Base-by-base conservation (phyloP, 2,888 invertebrate genomes). In the Temnothorax unifasciatus region DNA sequence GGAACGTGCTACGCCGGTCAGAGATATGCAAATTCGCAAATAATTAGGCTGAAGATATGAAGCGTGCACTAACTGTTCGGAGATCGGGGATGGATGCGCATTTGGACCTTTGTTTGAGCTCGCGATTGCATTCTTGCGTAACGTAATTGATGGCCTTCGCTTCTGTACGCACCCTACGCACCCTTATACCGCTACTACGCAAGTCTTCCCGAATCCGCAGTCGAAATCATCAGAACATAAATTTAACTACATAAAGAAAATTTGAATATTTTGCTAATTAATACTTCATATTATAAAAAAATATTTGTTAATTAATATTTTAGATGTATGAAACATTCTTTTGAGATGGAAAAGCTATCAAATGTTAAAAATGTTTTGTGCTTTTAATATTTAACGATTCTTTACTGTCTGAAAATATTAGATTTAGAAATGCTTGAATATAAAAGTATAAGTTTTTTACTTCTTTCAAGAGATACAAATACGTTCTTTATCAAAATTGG, bases 71-170 rank as follows among this genome's bases (percentile, higher is more conserved):
- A 90, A 91, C 89, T 90, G 88, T 86, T 83, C 85, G 69, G 89
- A 88, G 87, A 88, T 86, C 76, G 85, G 82, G 90, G 91, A 59
- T 79, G 73, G 87, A 84, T 85, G 86, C 76, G 68, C 79, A 76
- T 85, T 74, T 63, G 83, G 82, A 82, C 91, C 92, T 93, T 94
- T 94, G 94, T 94, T 94, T 93, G 94, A 94, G 90, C 89, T 92
- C 91, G 93, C 94, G 93, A 92, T 93, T 93, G 93, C 93, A 92
- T 92, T 94, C 94, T 94, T 94, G 94, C 94, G 94, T 94, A 91
- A 93, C 92, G 93, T 94, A 94, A 94, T 94, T 94, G 93, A 94
- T 94, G 93, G 93, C 92, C 81, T 85, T 89, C 84, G 90, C 79
- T 84, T 84, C 87, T 88, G 1, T 68, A 83, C 86, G 82, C 79